A percentile compares a stretch with the other conserved stretches of the same genome.
These are phyloP conservation scores for Girardia tigrina DNA, from an alignment of 2,888 invertebrate genomes.

Conservation along the genomic window DNA sequence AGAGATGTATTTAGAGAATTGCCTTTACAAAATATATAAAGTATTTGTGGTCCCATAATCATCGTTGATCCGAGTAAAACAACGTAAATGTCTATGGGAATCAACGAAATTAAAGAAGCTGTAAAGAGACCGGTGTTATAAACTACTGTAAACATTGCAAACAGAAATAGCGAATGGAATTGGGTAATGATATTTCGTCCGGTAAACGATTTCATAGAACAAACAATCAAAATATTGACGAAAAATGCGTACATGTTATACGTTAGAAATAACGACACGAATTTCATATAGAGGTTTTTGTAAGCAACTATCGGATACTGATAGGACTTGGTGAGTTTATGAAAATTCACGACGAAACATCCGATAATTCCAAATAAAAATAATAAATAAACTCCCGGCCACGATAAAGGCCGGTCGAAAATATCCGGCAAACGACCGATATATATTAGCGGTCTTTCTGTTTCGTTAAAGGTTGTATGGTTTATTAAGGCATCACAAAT, in stretches of 20 bases:
- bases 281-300: neutral
- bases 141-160: neutral
- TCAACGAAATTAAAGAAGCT: neutral
- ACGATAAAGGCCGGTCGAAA: neutral
- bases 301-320: neutral
- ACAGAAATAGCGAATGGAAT: neutral
- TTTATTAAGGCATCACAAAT: too few species aligned
- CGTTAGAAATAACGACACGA: neutral
- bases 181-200: neutral
- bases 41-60: neutral
- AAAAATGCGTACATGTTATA: neutral
- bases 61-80: neutral
- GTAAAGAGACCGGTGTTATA: neutral
- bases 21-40: neutral
- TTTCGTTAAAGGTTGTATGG: too few species aligned
- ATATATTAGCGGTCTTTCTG: too few species aligned
- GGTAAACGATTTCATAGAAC: neutral
- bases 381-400: neutral
- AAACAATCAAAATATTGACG: neutral
- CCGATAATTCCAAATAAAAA: neutral
- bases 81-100: neutral
- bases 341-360: neutral
- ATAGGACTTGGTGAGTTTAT: neutral
- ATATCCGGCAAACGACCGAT: neutral
- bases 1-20: neutral